These are phyloP conservation scores for Alethe castanea DNA, from an alignment of 2,113 vertebrate species.

Conservation along the genomic window DNA sequence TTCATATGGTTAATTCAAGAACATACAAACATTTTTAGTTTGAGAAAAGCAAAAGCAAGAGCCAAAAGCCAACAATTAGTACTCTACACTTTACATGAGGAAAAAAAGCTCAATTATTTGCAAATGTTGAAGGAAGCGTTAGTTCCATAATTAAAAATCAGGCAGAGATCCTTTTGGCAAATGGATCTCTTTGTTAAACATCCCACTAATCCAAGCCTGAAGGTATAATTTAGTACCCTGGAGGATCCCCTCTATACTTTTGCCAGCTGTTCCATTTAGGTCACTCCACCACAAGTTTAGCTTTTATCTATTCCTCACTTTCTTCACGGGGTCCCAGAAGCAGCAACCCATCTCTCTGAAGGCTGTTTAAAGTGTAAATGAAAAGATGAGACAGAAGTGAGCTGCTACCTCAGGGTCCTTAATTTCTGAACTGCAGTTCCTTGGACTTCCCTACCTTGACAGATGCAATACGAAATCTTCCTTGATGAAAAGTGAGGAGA, in stretches of 20 bases:
- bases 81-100: constrained; percentile 3
- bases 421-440: constrained; percentile 70
- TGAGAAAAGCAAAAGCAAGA: constrained; percentile 2
- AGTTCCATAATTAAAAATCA: constrained; percentile 64
- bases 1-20: background rate
- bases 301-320: constrained; percentile 66
- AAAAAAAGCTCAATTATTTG: constrained; percentile 32
- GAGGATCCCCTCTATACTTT: constrained; percentile 48
- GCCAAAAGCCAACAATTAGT: constrained; percentile 3
- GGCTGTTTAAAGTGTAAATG: constrained; percentile 71
- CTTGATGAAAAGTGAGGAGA: constrained; percentile 63
- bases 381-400: constrained; percentile 66
- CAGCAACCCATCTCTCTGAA: constrained; percentile 52
- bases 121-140: constrained; percentile 12
- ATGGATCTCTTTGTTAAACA: constrained; percentile 71
- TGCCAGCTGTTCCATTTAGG: constrained; percentile 56
- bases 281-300: constrained; percentile 43
- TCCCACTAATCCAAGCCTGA: constrained; percentile 61
- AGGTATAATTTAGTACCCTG: constrained; percentile 56
- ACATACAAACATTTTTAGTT: background rate
- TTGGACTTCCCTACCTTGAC: constrained; percentile 67
- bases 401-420: constrained; percentile 63
- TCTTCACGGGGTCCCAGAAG: constrained; percentile 38
- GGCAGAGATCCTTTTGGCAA: constrained; percentile 63
- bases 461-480: constrained; percentile 62